Evolutionary conservation across 2,113 vertebrate species (phyloP).

Genomic region (Hippoglossus stenolepis): DNA sequence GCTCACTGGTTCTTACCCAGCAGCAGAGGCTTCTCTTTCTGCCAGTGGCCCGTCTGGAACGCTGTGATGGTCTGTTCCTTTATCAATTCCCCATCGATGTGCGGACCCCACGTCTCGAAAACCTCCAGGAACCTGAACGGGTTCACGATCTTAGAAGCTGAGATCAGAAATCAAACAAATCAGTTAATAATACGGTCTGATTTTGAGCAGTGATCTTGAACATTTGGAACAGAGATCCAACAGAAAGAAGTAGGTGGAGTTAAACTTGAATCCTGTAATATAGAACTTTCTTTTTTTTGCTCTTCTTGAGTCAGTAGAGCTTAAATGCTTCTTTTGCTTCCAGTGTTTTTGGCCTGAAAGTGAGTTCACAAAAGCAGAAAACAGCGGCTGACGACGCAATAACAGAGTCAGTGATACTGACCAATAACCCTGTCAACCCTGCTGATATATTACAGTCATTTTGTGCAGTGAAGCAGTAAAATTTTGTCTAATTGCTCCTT

Average conservation of each 20-base stretch:
- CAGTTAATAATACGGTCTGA: no score
- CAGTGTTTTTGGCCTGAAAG: background rate
- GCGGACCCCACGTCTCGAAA: constrained; percentile 83
- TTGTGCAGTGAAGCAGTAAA: constrained; percentile 15
- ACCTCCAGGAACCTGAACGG: constrained; percentile 82
- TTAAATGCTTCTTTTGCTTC: background rate
- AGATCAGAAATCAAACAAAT: constrained; percentile 12
- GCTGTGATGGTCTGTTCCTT: constrained; percentile 79
- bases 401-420: constrained; percentile 29
- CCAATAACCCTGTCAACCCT: constrained; percentile 37
- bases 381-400: constrained; percentile 4
- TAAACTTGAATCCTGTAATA: background rate
- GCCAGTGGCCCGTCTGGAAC: constrained; percentile 82
- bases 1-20: constrained; percentile 67
- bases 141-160: constrained; percentile 82
- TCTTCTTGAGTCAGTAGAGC: background rate
- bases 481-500: constrained; percentile 32
- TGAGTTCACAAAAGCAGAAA: constrained; percentile 15
- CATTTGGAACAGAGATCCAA: background rate
- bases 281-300: background rate
- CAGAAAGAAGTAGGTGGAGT: background rate
- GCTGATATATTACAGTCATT: constrained; percentile 33
- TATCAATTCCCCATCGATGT: constrained; percentile 79
- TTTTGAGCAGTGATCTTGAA: background rate
- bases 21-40: constrained; percentile 81